Conservation (phyloP, 2,113 vertebrate species). For the Apistogramma diplotaenia region DNA sequence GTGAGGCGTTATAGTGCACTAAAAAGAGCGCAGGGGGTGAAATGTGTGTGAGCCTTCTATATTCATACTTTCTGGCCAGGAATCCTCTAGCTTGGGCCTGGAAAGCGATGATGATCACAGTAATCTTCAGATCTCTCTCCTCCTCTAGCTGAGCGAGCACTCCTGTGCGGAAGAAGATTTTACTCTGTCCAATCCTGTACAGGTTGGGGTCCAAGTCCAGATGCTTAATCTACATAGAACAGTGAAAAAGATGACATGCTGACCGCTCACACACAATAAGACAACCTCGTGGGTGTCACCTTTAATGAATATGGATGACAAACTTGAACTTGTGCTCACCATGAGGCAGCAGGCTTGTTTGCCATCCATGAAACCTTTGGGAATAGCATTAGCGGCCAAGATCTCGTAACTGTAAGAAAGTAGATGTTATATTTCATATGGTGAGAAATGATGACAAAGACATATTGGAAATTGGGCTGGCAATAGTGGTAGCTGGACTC, state of each 20-base stretch:
- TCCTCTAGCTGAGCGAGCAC: slow-evolving; percentile 96
- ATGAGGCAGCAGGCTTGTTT: slow-evolving; percentile 96
- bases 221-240: slow-evolving; percentile 85
- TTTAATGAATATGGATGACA: accelerated
- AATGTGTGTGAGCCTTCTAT: neutral
- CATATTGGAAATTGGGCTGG: neutral
- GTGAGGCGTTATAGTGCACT: neutral
- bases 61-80: slow-evolving; percentile 90
- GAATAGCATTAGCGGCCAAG: slow-evolving; percentile 89
- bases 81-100: slow-evolving; percentile 90
- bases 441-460: neutral
- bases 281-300: neutral
- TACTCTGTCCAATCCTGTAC: slow-evolving; percentile 95
- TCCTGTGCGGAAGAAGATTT: slow-evolving; percentile 96
- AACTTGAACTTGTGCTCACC: slow-evolving; percentile 73
- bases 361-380: slow-evolving; percentile 99
- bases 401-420: slow-evolving; percentile 87
- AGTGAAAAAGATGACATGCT: neutral
- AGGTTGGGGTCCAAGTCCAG: slow-evolving; percentile 96
- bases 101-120: slow-evolving; percentile 94
- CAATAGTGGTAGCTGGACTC: neutral
- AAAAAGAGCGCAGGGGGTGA: neutral
- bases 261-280: neutral
- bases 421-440: neutral
- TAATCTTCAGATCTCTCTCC: slow-evolving; percentile 95